These are phyloP conservation scores for Gavialis gangeticus DNA, from an alignment of 2,113 vertebrate genomes.

Conservation along the genomic window DNA sequence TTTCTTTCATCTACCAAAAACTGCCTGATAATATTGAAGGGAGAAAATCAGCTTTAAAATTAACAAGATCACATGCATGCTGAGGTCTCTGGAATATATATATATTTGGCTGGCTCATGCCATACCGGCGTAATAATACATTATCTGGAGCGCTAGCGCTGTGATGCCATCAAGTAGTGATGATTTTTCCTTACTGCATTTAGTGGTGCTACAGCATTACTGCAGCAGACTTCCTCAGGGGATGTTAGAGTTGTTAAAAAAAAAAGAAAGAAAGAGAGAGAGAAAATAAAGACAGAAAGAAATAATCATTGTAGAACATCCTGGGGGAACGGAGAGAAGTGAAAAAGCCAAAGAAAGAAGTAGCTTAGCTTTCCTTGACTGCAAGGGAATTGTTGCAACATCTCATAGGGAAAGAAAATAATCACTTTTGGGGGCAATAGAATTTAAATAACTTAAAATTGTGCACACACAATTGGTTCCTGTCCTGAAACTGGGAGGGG, in stretches of 20 bases:
- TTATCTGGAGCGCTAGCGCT: slow-evolving; percentile 38
- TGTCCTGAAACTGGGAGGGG: slow-evolving; percentile 50
- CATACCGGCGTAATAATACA: slow-evolving; percentile 31
- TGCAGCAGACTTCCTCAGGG: slow-evolving; percentile 37
- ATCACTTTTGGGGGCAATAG: slow-evolving; percentile 66
- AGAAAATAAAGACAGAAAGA: slow-evolving; percentile 75
- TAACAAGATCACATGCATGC: slow-evolving; percentile 38
- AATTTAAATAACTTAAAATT: slow-evolving; percentile 79
- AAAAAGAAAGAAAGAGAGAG: slow-evolving; percentile 35
- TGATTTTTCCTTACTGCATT: slow-evolving; percentile 69
- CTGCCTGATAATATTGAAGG: neutral
- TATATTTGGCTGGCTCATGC: slow-evolving; percentile 25
- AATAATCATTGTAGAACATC: slow-evolving; percentile 76
- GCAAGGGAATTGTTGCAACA: slow-evolving; percentile 65
- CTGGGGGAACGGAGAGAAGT: slow-evolving; percentile 68
- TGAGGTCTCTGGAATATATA: neutral
- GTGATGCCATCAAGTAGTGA: slow-evolving; percentile 51
- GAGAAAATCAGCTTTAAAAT: slow-evolving; percentile 45
- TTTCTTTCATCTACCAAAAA: neutral
- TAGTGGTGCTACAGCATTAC: slow-evolving; percentile 51
- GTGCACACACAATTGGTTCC: slow-evolving; percentile 60
- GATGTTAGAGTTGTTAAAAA: neutral
- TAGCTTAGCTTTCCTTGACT: slow-evolving; percentile 47
- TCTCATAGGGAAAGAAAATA: slow-evolving; percentile 70
- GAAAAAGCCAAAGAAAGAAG: slow-evolving; percentile 73